These are phyloP conservation scores for Atta texana DNA, from an alignment of 1,140 invertebrate genomes.

Conservation along the genomic window DNA sequence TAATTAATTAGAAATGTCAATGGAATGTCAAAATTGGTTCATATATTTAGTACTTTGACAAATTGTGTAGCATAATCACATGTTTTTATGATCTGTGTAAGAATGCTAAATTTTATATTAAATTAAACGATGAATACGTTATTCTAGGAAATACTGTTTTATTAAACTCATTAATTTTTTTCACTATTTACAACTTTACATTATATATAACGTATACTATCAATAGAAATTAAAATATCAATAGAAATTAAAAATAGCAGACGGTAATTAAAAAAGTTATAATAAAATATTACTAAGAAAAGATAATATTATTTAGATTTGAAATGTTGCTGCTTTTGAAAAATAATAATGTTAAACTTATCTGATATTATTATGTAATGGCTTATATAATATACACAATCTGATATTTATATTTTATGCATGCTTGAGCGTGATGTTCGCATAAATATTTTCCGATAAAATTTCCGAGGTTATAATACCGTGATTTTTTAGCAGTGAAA, in stretches of 20 bases:
- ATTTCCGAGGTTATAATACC: not conserved
- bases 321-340: not conserved
- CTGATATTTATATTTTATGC: not conserved
- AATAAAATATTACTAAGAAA: not conserved
- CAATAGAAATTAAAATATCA: not conserved
- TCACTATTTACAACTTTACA: not conserved
- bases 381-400: not conserved
- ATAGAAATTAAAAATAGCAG: not conserved
- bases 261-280: not conserved
- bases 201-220: not conserved
- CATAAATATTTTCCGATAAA: slow-evolving; percentile 17
- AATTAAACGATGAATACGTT: not conserved
- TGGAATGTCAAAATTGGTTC: not conserved
- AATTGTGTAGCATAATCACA: not conserved
- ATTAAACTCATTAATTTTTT: too few species aligned
- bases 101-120: not conserved
- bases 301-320: not conserved
- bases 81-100: slow-evolving; percentile 3
- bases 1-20: slow-evolving; percentile 43
- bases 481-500: not conserved
- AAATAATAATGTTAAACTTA: not conserved
- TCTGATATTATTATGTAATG: not conserved
- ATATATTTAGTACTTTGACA: not conserved
- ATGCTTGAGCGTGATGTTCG: not conserved
- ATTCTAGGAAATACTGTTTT: not conserved